phyloP scores from a whole-genome alignment of 1,140 invertebrate genomes.

The Penaeus japonicus region DNA sequence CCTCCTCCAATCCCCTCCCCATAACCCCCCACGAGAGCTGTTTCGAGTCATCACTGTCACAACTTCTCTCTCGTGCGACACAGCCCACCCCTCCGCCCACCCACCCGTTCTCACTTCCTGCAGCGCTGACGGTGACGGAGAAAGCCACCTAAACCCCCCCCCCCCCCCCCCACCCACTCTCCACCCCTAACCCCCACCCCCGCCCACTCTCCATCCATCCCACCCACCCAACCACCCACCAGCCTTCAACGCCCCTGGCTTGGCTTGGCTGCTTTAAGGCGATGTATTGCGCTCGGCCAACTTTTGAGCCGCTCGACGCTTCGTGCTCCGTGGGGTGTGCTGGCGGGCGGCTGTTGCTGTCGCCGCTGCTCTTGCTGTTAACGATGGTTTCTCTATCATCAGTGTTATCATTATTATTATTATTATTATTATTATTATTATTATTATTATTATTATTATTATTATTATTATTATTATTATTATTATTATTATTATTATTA shows the following conservation, averaged over 20 bases:
- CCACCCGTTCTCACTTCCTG: neutral
- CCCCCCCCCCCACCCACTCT: neutral
- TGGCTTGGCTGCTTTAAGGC: neutral
- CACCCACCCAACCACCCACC: neutral
- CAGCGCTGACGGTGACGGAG: neutral
- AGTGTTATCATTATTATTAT: too few relatives aligned
- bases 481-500: neutral
- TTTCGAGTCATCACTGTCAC: slow-evolving; percentile 51
- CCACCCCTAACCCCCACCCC: neutral
- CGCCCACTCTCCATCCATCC: neutral
- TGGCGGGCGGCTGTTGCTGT: too few relatives aligned
- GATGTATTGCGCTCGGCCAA: neutral
- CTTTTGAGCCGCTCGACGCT: neutral
- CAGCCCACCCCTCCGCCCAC: neutral
- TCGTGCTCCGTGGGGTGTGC: too few relatives aligned
- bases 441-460: too few relatives aligned
- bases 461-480: too few relatives aligned
- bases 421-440: too few relatives aligned
- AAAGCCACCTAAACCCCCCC: neutral
- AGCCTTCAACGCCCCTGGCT: neutral
- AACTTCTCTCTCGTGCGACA: slow-evolving; percentile 21
- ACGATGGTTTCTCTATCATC: too few relatives aligned
- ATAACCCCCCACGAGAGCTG: neutral
- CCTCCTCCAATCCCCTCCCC: neutral
- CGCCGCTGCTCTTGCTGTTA: too few relatives aligned